Conservation (phyloP, 2,888 invertebrate species). For the Tetropium fuscum region DNA sequence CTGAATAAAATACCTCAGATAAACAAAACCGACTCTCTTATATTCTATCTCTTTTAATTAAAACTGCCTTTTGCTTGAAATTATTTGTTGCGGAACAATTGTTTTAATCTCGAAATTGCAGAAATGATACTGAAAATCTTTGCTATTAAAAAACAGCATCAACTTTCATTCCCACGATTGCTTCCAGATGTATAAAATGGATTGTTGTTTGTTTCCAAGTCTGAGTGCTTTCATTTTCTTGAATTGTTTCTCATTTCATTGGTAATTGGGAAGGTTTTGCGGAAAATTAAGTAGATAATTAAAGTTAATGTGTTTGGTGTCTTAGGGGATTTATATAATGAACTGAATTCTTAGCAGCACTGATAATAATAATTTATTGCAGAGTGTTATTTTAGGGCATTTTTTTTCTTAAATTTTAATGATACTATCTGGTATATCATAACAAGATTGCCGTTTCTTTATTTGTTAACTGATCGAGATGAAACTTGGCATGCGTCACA, state of each 20-base stretch:
- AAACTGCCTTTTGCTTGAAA: neutral
- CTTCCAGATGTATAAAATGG: neutral
- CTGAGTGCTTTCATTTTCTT: neutral
- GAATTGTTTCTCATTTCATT: neutral
- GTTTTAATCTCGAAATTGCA: slow-evolving; percentile 15
- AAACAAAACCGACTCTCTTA: neutral
- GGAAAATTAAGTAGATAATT: too few species aligned
- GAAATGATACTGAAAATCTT: slow-evolving; percentile 20
- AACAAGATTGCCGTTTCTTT: too few species aligned
- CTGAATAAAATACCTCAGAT: neutral
- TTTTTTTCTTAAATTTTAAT: too few species aligned
- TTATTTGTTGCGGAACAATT: slow-evolving; percentile 13
- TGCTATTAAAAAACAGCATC: slow-evolving; percentile 10
- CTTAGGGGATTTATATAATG: too few species aligned
- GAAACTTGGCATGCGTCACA: too few species aligned
- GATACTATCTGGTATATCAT: too few species aligned
- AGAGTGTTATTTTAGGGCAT: too few species aligned
- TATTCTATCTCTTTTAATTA: slow-evolving; percentile 9
- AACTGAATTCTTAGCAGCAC: too few species aligned
- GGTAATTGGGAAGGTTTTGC: neutral
- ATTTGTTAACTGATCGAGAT: too few species aligned
- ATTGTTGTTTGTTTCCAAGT: neutral
- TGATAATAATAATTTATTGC: too few species aligned
- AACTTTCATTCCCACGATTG: neutral
- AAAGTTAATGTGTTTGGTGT: too few species aligned